Percentiles rank a stretch among this genome's conserved stretches.
Evolutionary conservation across 1,140 invertebrate genomes (phyloP).

Genomic region (Metaphire vulgaris): DNA sequence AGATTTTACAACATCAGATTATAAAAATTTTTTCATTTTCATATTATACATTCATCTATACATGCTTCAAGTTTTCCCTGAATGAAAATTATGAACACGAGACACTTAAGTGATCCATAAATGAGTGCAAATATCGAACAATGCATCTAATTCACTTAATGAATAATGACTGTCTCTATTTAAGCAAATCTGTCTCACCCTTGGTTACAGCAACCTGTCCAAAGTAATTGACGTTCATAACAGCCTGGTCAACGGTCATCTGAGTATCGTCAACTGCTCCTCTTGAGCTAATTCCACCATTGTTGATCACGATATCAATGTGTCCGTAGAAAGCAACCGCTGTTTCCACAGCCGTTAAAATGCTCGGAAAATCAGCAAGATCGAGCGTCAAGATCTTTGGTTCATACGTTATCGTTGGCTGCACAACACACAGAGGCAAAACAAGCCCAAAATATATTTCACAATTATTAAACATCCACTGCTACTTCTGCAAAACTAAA

Average conservation of each 20-base stretch:
- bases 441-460: conserved; percentile 9
- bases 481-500: background rate
- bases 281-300: conserved; percentile 79
- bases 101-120: no score
- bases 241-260: conserved; percentile 74
- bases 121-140: no score
- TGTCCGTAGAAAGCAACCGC: conserved; percentile 61
- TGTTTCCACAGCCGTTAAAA: conserved; percentile 61
- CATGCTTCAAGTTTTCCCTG: no score
- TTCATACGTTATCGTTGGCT: conserved; percentile 59
- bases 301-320: conserved; percentile 86
- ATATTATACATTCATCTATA: no score
- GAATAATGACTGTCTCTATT: no score
- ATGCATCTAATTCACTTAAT: no score
- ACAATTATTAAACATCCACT: background rate
- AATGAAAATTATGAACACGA: no score
- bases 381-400: conserved; percentile 72
- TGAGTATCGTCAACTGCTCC: conserved; percentile 69
- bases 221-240: conserved; percentile 93
- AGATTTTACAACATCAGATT: no score
- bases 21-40: no score
- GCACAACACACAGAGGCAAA: conserved; percentile 42
- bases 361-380: conserved; percentile 62
- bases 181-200: no score
- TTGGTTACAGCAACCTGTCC: conserved; percentile 82